A percentile compares a stretch with the other conserved stretches of the same genome.
Evolutionary conservation across 2,797 vertebrate genomes (phyloP).

Genomic region (Varecia variegata): DNA sequence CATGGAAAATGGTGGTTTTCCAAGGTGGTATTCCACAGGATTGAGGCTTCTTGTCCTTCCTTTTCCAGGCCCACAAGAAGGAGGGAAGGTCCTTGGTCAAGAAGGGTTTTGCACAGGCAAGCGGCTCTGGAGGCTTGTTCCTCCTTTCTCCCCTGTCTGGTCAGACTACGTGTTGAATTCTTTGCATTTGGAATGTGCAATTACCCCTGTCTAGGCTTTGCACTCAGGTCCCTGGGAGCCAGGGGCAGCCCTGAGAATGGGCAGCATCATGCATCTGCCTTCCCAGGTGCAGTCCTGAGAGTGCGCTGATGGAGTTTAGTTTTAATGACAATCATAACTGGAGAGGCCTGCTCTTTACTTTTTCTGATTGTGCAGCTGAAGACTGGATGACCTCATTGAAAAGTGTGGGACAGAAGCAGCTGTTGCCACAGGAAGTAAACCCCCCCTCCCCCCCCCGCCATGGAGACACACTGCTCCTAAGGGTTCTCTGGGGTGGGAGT

Average conservation of each 20-base stretch:
- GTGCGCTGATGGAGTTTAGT: not conserved
- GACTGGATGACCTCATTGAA: slow-evolving; percentile 63
- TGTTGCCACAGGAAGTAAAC: slow-evolving; percentile 60
- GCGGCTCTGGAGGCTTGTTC: not conserved
- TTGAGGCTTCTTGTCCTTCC: not conserved
- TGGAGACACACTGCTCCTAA: slow-evolving; percentile 12
- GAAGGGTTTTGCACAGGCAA: not conserved
- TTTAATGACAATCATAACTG: slow-evolving; percentile 43
- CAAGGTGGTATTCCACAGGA: slow-evolving; percentile 37
- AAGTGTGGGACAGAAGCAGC: slow-evolving; percentile 53
- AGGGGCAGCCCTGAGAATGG: not conserved
- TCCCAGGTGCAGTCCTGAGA: slow-evolving; percentile 32
- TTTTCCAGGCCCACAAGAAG: not conserved
- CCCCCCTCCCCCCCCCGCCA: no score
- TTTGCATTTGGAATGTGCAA: slow-evolving; percentile 3
- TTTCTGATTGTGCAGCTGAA: slow-evolving; percentile 52
- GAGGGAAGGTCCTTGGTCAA: not conserved
- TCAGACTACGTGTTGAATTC: not conserved
- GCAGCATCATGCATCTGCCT: not conserved
- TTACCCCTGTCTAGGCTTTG: slow-evolving; percentile 2
- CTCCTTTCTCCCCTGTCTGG: not conserved
- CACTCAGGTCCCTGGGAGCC: not conserved
- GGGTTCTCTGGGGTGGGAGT: not conserved
- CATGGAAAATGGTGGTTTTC: not conserved
- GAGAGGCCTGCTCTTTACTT: not conserved